phyloP scores from a whole-genome alignment of 2,797 vertebrate species.

The Alca torda region DNA sequence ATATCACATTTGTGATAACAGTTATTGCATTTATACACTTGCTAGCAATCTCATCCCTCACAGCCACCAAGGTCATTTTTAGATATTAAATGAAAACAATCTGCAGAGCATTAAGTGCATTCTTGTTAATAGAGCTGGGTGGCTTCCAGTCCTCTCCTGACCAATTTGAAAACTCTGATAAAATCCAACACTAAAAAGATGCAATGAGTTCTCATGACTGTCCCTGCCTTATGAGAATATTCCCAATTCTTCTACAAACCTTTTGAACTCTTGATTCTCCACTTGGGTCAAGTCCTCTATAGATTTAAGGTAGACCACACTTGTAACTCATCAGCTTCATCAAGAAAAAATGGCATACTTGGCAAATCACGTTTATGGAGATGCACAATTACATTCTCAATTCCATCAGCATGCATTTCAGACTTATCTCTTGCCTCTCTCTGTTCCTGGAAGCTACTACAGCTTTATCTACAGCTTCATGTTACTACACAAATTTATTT shows the following conservation, averaged over 20 bases:
- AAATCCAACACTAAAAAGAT: neutral
- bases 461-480: neutral
- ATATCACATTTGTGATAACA: neutral
- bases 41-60: neutral
- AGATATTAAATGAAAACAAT: neutral
- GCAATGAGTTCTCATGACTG: neutral
- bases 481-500: neutral
- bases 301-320: neutral
- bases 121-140: neutral
- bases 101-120: neutral
- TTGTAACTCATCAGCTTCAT: neutral
- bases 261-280: neutral
- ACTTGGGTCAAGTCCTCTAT: neutral
- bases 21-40: neutral
- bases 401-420: neutral
- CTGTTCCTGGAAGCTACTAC: neutral
- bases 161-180: neutral
- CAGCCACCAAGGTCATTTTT: neutral
- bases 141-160: neutral
- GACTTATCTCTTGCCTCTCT: neutral
- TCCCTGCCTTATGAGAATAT: neutral
- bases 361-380: neutral
- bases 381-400: neutral
- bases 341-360: neutral
- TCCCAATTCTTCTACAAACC: neutral